A percentile compares a stretch with the other conserved stretches of the same genome.
Conservation (phyloP, 2,113 vertebrate genomes). For the Murina feae region DNA sequence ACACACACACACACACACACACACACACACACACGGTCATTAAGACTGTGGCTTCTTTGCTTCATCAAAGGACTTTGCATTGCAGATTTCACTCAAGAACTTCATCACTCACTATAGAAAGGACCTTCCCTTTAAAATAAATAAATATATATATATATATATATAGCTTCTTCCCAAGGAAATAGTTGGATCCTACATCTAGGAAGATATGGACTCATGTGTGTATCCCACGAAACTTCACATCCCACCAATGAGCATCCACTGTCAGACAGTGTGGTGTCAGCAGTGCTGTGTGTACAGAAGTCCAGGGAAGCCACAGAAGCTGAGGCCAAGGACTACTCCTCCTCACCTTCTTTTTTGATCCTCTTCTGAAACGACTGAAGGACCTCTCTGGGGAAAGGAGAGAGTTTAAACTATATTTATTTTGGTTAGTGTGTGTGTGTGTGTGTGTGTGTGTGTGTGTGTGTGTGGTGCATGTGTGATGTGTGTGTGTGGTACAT, state of each 20-base stretch:
- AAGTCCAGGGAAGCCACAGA: neutral
- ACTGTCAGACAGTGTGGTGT: neutral
- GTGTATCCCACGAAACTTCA: neutral
- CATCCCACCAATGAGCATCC: neutral
- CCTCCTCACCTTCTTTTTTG: neutral
- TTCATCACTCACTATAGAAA: neutral
- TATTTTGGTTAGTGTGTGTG: neutral
- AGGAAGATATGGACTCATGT: neutral
- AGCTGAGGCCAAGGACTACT: neutral
- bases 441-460: neutral
- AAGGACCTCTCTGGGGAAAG: neutral
- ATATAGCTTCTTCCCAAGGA: conserved; percentile 14
- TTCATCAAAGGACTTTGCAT: neutral
- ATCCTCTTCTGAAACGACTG: neutral
- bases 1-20: neutral
- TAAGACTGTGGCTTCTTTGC: neutral
- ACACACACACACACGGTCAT: neutral
- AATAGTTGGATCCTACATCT: neutral
- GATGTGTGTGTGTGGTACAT: neutral
- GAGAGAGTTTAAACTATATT: neutral
- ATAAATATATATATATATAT: neutral
- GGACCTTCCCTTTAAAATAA: neutral
- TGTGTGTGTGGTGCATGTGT: neutral
- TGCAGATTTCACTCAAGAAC: neutral
- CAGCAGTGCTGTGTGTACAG: too few species aligned